These are phyloP conservation scores for Tenualosa thibaudeaui DNA, from an alignment of 2,797 vertebrate species.

Conservation along the genomic window DNA sequence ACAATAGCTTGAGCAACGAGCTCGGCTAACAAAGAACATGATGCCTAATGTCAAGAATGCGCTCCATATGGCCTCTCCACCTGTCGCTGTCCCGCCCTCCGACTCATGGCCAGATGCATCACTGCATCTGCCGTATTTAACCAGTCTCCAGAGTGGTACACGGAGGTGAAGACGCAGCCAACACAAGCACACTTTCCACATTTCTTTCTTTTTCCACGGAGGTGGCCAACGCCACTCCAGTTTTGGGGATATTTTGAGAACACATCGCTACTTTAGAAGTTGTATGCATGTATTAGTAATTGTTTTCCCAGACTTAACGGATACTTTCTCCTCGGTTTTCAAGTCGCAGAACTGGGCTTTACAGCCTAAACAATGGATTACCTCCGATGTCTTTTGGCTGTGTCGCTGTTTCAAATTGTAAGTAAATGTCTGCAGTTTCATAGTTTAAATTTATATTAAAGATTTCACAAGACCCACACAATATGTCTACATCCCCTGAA, in stretches of 20 bases:
- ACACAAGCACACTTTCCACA: background rate
- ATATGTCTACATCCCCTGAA: background rate
- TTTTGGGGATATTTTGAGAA: background rate
- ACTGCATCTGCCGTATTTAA: constrained; percentile 22
- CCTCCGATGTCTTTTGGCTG: constrained; percentile 62
- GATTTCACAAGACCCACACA: background rate
- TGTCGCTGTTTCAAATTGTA: constrained; percentile 67
- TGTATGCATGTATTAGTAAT: background rate
- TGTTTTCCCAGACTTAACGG: constrained; percentile 28
- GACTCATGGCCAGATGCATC: constrained; percentile 10
- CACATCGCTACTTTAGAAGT: background rate
- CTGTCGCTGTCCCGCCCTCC: constrained; percentile 16
- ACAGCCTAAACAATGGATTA: constrained; percentile 37
- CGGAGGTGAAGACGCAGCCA: background rate
- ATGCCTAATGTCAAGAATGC: constrained; percentile 15
- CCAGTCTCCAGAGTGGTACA: background rate
- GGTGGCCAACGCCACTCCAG: background rate
- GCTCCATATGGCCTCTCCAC: constrained; percentile 16
- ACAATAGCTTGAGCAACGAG: constrained; percentile 14
- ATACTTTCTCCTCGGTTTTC: constrained; percentile 34
- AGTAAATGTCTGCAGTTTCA: constrained; percentile 52
- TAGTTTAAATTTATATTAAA: background rate
- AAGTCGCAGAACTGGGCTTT: constrained; percentile 14
- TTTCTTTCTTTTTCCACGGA: background rate
- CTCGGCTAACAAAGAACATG: constrained; percentile 20